Conservation (phyloP, 1,140 invertebrate genomes). For the Drosophila carrolli region DNA sequence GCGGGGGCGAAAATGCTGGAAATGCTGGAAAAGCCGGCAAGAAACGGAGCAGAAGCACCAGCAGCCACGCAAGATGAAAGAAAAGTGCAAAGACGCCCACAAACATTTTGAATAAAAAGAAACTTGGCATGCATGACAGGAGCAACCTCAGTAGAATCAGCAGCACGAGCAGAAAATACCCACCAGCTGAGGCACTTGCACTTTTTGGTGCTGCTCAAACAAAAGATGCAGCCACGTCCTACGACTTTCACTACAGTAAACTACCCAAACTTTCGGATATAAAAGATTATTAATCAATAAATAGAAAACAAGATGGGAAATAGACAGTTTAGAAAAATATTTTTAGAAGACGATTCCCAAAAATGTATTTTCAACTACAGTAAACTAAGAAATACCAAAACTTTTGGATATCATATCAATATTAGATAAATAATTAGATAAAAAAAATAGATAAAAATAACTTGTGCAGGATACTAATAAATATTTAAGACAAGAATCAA, state of each 20-base stretch:
- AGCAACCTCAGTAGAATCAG: constrained; percentile 26
- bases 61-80: constrained; percentile 32
- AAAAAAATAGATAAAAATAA: too few relatives aligned
- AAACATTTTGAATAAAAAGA: constrained; percentile 71
- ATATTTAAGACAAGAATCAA: too few relatives aligned
- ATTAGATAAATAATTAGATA: too few relatives aligned
- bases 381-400: too few relatives aligned
- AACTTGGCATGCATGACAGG: constrained; percentile 66
- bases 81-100: constrained; percentile 64
- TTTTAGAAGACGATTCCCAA: too few relatives aligned
- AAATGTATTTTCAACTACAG: too few relatives aligned
- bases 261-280: neutral
- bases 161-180: neutral
- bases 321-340: too few relatives aligned
- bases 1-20: neutral
- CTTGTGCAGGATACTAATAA: too few relatives aligned
- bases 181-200: constrained; percentile 68
- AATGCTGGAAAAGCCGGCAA: constrained; percentile 21
- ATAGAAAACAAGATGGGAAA: too few relatives aligned
- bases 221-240: constrained; percentile 38
- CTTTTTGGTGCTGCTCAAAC: constrained; percentile 71
- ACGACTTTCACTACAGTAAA: constrained; percentile 29
- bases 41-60: constrained; percentile 32
- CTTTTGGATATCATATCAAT: too few relatives aligned
- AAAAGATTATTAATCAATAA: neutral